These are phyloP conservation scores for Larimichthys crocea DNA, from an alignment of 2,113 vertebrate genomes.

Conservation along the genomic window DNA sequence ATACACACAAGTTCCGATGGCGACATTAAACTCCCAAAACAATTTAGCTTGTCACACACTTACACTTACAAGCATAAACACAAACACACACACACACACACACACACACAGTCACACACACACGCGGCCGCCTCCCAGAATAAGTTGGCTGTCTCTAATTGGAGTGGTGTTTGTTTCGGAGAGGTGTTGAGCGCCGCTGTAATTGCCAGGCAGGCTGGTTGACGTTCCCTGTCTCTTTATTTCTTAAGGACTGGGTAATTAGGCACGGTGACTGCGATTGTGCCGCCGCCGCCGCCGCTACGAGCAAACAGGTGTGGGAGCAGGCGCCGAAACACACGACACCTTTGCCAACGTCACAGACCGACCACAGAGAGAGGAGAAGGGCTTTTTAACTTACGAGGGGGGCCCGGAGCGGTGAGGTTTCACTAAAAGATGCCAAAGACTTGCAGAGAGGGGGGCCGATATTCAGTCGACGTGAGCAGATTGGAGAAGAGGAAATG, in stretches of 20 bases:
- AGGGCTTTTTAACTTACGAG: slow-evolving; percentile 44
- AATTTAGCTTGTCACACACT: slow-evolving; percentile 60
- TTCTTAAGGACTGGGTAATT: slow-evolving; percentile 83
- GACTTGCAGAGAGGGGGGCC: not conserved
- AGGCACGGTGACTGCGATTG: slow-evolving; percentile 74
- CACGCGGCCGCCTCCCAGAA: slow-evolving; percentile 66
- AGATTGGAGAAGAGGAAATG: slow-evolving; percentile 54
- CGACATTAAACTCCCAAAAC: slow-evolving; percentile 56
- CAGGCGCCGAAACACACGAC: slow-evolving; percentile 35
- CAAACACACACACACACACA: slow-evolving; percentile 42
- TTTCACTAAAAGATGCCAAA: slow-evolving; percentile 37
- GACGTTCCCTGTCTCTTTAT: slow-evolving; percentile 81
- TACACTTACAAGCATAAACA: slow-evolving; percentile 44
- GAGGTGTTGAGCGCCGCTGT: slow-evolving; percentile 79
- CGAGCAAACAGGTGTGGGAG: slow-evolving; percentile 77
- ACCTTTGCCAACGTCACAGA: slow-evolving; percentile 54
- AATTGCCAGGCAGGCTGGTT: slow-evolving; percentile 81
- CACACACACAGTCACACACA: slow-evolving; percentile 30
- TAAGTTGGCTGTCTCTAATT: slow-evolving; percentile 78
- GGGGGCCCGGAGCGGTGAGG: slow-evolving; percentile 12
- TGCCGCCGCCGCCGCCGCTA: slow-evolving; percentile 43
- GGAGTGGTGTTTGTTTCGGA: slow-evolving; percentile 79
- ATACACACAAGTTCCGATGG: slow-evolving; percentile 45
- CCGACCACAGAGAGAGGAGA: slow-evolving; percentile 52
- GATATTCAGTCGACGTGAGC: slow-evolving; percentile 34